Base-by-base conservation (phyloP, 2,888 invertebrate genomes). In the Hemicrepidius hirtus region DNA sequence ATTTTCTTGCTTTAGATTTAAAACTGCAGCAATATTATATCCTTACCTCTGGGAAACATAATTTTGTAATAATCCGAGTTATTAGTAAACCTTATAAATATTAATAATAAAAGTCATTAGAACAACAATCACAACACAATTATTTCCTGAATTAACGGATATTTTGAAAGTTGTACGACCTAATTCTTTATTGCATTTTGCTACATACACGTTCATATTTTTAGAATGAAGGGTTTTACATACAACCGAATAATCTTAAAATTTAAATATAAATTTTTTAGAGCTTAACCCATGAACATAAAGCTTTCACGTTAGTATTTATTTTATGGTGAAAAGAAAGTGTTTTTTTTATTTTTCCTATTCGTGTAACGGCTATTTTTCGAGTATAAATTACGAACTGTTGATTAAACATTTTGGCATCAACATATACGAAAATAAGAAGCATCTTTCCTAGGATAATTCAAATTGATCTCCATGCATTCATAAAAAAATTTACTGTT, bases 401-500 rank as follows among this genome's bases (percentile, higher is more conserved):
- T n/a, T n/a, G n/a, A n/a, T n/a, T n/a, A n/a, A n/a, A n/a, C n/a
- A n/a, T n/a, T n/a, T n/a, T n/a, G n/a, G n/a, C n/a, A n/a, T n/a
- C n/a, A n/a, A n/a, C n/a, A n/a, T n/a, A 44, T 6, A 6, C 13
- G 6, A 13, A 24, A 24, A 16, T 7, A 18, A 4, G 16, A 10
- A 13, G 20, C 46, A 18, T 46, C 46, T 46, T 20, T 18, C 9
- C 2, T 24, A 4, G 20, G 46, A 9, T 18, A 46, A 53, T 53
- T 53, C 32, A 13, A 1, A 28, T 28, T 50, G 21, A 50, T 50
- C 24, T n/a, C n/a, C 21, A 24, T 55, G 16, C 32, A 41, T 57
- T 13, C 20, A 66, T 55, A 66, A 57, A 65, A 65, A 66, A 67
- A 32, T 0, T 20, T 59, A 59, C 67, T 32, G 67, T 67, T 67